phyloP scores from a whole-genome alignment of 2,113 vertebrate genomes.

The Dasyprocta punctata region DNA sequence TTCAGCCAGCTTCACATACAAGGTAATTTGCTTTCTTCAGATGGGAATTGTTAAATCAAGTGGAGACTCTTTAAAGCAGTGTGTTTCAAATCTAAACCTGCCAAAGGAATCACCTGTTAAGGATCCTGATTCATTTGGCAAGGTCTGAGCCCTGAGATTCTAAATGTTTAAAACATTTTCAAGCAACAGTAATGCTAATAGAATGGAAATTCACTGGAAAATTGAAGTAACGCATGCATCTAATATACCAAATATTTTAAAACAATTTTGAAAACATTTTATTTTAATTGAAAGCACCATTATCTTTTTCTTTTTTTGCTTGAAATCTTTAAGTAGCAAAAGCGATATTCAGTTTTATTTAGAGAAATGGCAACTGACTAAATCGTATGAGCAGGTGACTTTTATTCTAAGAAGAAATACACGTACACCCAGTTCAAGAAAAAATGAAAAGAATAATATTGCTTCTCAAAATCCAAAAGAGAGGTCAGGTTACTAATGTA shows the following conservation, averaged over 20 bases:
- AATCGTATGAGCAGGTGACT: not conserved
- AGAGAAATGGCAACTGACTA: not conserved
- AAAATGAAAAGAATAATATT: not conserved
- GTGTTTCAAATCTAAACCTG: not conserved
- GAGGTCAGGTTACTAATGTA: not conserved
- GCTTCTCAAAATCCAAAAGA: not conserved
- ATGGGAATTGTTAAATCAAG: not conserved
- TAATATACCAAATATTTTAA: not conserved
- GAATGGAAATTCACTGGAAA: not conserved
- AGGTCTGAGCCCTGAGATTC: not conserved
- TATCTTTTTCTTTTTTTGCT: not conserved
- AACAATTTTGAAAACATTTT: not conserved
- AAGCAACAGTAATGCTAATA: not conserved
- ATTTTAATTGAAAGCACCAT: not conserved
- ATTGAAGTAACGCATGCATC: not conserved
- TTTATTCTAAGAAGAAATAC: not conserved
- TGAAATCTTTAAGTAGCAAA: not conserved
- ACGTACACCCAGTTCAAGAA: not conserved
- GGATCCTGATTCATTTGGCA: not conserved
- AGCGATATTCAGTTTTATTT: not conserved
- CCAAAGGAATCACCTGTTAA: not conserved
- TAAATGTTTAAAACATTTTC: not conserved
- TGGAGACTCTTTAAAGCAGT: not conserved
- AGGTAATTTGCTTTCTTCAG: not conserved
- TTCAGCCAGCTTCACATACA: not conserved